Evolutionary conservation across 2,113 vertebrate genomes (phyloP), one percentile per base, ranked within the genome.

Genomic region (Tenebrosternarchus preto): DNA sequence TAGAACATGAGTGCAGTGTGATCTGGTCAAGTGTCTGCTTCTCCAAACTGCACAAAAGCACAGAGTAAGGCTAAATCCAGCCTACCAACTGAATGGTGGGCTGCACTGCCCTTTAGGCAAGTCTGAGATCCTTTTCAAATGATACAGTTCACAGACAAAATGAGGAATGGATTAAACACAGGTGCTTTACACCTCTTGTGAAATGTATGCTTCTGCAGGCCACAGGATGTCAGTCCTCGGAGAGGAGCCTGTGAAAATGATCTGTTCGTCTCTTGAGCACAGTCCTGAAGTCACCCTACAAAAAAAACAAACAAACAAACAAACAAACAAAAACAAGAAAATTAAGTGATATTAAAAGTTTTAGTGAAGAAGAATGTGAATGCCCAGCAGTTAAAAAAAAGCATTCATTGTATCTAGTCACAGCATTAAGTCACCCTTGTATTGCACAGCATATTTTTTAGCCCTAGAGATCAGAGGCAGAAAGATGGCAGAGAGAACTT

Each of bases 281-380:
- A 20, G 89, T 85, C 61, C 90, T 90, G 81, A 93, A 90, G 0
- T 95, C 92, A 25, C 91, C 92, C 94, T 95, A 88, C 83, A 88
- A 88, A 82, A 82, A 53, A 59, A 6, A 24, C n/a, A 55, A 29
- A 50, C 43, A 61, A 20, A n/a, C n/a, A n/a, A 53, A 73, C 20
- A 50, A 46, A 46, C n/a, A 36, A 36, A 36, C 33, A 36, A n/a
- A n/a, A n/a, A n/a, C n/a, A n/a, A n/a, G n/a, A n/a, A n/a, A n/a
- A n/a, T n/a, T n/a, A n/a, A n/a, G n/a, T n/a, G 9, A 50, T 15
- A 50, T 9, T 50, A 50, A 50, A 50, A 50, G 6, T 36, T 2
- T 36, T 36, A 36, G 43, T 15, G 43, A 1, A 50, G 43, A 1
- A 15, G 43, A 15, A 11, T 63, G 17, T 63, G 60, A 29, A 63